A percentile compares a stretch with the other conserved stretches of the same genome.
Evolutionary conservation across 2,888 invertebrate genomes (phyloP).

Genomic region (Ochropacha duplaris): DNA sequence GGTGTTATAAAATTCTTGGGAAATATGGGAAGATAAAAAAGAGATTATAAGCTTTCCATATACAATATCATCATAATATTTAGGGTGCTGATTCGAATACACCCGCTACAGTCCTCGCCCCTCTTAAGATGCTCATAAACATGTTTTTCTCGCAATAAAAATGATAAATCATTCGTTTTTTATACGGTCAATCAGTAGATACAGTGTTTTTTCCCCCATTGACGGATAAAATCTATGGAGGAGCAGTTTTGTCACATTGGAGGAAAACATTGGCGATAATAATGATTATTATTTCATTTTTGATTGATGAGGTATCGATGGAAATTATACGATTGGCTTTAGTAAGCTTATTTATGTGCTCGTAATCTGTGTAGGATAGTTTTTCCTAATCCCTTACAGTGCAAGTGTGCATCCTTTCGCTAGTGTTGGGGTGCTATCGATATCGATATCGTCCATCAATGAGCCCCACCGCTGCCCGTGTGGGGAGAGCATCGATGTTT

Average conservation of each 20-base stretch:
- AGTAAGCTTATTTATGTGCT: too few species aligned
- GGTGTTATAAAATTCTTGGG: too few species aligned
- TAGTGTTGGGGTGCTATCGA: too few species aligned
- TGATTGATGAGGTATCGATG: slow-evolving; percentile 55
- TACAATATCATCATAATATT: not conserved
- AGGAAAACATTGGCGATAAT: slow-evolving; percentile 42
- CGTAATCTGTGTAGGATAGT: too few species aligned
- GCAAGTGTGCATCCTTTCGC: too few species aligned
- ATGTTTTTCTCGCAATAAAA: slow-evolving; percentile 83
- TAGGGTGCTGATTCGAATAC: not conserved
- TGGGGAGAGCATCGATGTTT: too few species aligned
- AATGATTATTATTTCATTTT: slow-evolving; percentile 20
- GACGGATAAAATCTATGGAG: slow-evolving; percentile 68
- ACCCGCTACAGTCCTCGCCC: slow-evolving; percentile 38
- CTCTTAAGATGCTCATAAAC: slow-evolving; percentile 83
- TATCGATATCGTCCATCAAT: too few species aligned
- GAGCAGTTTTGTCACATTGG: slow-evolving; percentile 41
- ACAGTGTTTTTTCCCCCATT: slow-evolving; percentile 65
- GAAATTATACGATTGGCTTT: slow-evolving; percentile 10
- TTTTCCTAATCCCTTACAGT: too few species aligned
- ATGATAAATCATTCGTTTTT: slow-evolving; percentile 83
- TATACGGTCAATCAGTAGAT: slow-evolving; percentile 83
- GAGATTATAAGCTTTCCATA: not conserved
- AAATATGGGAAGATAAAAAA: not conserved
- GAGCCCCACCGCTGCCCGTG: too few species aligned